Conservation (phyloP, 2,888 invertebrate genomes). For the Ferrisia virgata region DNA sequence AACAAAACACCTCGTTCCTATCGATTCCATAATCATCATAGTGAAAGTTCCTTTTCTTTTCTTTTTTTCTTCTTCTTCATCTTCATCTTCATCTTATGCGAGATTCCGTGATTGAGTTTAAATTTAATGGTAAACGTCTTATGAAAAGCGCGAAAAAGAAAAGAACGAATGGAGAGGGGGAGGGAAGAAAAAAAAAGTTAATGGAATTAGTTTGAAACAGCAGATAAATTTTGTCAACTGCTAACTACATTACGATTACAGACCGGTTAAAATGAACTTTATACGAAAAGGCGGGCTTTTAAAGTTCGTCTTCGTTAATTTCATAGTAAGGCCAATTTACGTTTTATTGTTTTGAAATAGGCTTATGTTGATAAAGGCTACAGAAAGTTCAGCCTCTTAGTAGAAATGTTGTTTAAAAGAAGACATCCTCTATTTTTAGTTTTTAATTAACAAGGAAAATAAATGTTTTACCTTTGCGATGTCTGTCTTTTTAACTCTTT, state of each 20-base stretch:
- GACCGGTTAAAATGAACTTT: constrained; percentile 33
- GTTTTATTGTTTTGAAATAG: constrained; percentile 32
- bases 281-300: constrained; percentile 31
- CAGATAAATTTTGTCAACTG: constrained; percentile 32
- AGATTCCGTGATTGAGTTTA: neutral
- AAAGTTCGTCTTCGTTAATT: constrained; percentile 33
- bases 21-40: neutral
- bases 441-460: constrained; percentile 28
- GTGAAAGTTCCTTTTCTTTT: neutral
- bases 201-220: constrained; percentile 33
- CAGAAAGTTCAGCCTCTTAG: constrained; percentile 18
- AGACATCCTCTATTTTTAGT: constrained; percentile 20
- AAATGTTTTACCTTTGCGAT: constrained; percentile 24
- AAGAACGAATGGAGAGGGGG: neutral
- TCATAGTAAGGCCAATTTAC: constrained; percentile 27
- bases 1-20: constrained; percentile 19
- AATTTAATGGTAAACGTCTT: neutral
- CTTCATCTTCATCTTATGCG: no score
- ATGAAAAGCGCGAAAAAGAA: constrained; percentile 3
- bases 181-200: constrained; percentile 7
- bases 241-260: constrained; percentile 33
- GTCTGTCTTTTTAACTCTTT: constrained; percentile 22
- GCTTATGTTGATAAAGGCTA: constrained; percentile 27
- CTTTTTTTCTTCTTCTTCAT: neutral
- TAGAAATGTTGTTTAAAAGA: constrained; percentile 10